phyloP scores from a whole-genome alignment of 2,888 invertebrate genomes.

The Hipparchia sbordonii region DNA sequence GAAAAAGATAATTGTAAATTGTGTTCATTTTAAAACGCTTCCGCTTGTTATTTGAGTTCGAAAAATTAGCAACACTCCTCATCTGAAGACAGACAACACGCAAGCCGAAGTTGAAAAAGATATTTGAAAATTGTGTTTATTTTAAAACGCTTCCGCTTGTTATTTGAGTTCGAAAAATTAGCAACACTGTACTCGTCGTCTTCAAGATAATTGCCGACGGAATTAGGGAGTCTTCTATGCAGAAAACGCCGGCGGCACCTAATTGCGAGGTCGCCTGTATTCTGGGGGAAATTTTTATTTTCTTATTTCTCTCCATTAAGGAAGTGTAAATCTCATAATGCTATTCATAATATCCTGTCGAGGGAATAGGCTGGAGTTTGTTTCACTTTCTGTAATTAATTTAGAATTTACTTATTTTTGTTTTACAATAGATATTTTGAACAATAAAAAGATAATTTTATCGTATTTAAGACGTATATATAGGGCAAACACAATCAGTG shows the following conservation, averaged over 20 bases:
- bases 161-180: conserved; percentile 26
- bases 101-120: too few species aligned
- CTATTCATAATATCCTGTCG: conserved; percentile 9
- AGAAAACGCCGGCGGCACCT: conserved; percentile 25
- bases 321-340: conserved; percentile 25
- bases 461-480: too few species aligned
- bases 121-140: background rate
- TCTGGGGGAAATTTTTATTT: conserved; percentile 12
- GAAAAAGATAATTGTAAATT: background rate
- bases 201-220: conserved; percentile 32
- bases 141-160: conserved; percentile 10
- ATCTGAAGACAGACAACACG: too few species aligned
- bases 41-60: background rate
- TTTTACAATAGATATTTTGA: background rate
- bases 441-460: background rate
- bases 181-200: conserved; percentile 30
- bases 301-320: conserved; percentile 14
- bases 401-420: background rate
- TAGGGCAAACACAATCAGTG: too few species aligned
- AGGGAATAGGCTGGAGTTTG: background rate
- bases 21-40: background rate
- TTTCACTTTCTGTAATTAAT: conserved; percentile 15
- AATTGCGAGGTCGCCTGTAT: conserved; percentile 11
- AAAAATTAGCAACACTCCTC: conserved; percentile 12
- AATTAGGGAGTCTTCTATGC: conserved; percentile 31